phyloP scores from a whole-genome alignment of 2,888 invertebrate species.

The Trichacis sp. region DNA sequence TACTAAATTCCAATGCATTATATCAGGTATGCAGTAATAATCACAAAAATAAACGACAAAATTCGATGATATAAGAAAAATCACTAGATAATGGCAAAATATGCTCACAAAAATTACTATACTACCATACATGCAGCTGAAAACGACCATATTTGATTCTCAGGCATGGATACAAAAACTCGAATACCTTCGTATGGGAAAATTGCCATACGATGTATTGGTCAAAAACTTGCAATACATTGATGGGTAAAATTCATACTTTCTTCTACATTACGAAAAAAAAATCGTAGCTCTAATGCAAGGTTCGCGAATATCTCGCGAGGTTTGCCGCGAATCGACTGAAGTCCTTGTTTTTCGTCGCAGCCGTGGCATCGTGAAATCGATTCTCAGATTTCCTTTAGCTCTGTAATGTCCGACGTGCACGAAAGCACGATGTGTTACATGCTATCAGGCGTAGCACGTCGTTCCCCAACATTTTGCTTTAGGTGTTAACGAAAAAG shows the following conservation, averaged over 20 bases:
- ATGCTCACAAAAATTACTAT: too few species aligned
- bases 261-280: slow-evolving; percentile 1
- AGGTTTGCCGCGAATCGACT: slow-evolving; percentile 6
- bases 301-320: not conserved
- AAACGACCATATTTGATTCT: too few species aligned
- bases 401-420: slow-evolving; percentile 7
- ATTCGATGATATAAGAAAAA: too few species aligned
- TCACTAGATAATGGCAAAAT: too few species aligned
- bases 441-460: not conserved
- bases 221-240: not conserved
- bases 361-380: not conserved
- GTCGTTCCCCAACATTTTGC: not conserved
- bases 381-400: slow-evolving; percentile 6
- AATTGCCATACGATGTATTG: too few species aligned
- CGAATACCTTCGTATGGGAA: too few species aligned
- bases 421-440: slow-evolving; percentile 13
- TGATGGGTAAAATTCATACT: not conserved
- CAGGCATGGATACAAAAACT: too few species aligned
- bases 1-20: too few species aligned
- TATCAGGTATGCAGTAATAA: too few species aligned
- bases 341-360: slow-evolving; percentile 6
- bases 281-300: not conserved
- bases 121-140: too few species aligned
- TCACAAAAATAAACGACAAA: too few species aligned
- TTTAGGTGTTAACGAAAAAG: not conserved